Conservation (phyloP, 2,797 vertebrate genomes). For the Pteronotus mesoamericanus region DNA sequence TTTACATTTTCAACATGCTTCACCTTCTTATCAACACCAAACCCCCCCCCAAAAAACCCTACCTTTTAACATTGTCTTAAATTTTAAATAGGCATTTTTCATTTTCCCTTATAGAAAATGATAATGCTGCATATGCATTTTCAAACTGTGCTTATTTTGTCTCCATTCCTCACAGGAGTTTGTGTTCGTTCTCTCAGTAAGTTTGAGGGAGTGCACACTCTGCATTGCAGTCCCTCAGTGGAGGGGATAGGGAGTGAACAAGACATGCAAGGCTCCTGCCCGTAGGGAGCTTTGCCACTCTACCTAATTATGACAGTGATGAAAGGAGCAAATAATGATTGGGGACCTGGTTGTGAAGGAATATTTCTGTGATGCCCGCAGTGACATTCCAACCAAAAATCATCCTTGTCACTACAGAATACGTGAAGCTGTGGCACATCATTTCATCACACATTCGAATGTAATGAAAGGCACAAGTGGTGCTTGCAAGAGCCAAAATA, state of each 20-base stretch:
- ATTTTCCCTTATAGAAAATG: not conserved
- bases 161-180: not conserved
- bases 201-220: not conserved
- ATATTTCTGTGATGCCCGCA: not conserved
- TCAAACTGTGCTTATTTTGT: not conserved
- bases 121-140: not conserved
- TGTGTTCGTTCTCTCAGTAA: not conserved
- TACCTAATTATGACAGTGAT: not conserved
- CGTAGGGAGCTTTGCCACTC: not conserved
- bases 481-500: not conserved
- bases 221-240: not conserved
- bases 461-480: not conserved
- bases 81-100: not conserved
- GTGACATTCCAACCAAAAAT: not conserved
- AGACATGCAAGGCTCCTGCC: not conserved
- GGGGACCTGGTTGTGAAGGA: not conserved
- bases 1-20: not conserved
- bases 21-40: not conserved
- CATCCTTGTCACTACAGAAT: not conserved
- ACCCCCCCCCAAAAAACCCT: not conserved
- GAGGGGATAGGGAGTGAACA: not conserved
- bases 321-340: not conserved
- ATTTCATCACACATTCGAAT: not conserved
- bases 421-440: accelerated
- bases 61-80: not conserved